A percentile compares a stretch with the other conserved stretches of the same genome.
These are phyloP conservation scores for Henricia sp. DNA, from an alignment of 53 echinoderm and acorn worm species.

Conservation along the genomic window DNA sequence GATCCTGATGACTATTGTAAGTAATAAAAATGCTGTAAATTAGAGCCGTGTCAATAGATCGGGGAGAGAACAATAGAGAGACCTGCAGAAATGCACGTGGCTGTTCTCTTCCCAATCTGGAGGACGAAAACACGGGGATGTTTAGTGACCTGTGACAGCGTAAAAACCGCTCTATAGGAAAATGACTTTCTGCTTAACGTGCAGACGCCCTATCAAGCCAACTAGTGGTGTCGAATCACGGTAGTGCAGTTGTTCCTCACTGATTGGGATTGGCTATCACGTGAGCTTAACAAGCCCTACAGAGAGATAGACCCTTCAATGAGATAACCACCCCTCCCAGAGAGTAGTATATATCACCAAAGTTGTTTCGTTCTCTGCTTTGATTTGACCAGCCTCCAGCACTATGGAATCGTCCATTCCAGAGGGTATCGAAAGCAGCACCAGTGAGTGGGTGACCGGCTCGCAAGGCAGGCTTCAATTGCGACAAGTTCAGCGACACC, in stretches of 20 bases:
- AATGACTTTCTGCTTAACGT: neutral
- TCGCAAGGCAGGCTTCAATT: neutral
- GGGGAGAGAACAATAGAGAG: neutral
- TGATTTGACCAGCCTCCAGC: neutral
- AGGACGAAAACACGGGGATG: neutral
- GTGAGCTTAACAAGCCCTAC: too few species aligned
- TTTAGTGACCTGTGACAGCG: too few species aligned
- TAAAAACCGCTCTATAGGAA: neutral
- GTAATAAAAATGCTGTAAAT: neutral
- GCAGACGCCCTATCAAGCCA: too few species aligned
- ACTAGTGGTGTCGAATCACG: too few species aligned
- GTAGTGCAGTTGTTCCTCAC: too few species aligned
- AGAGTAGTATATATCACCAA: neutral
- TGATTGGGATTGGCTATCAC: too few species aligned
- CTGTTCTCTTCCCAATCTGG: neutral
- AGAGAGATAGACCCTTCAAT: too few species aligned
- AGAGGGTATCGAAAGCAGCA: neutral
- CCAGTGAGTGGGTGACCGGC: neutral
- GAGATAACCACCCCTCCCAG: too few species aligned
- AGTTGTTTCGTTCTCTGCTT: neutral
- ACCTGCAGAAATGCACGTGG: neutral
- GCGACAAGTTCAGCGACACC: neutral
- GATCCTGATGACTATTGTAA: neutral
- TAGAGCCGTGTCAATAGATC: neutral
- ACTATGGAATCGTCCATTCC: neutral